Percentiles rank a stretch among this genome's conserved stretches.
These are phyloP conservation scores for Helostoma temminkii DNA, from an alignment of 2,797 vertebrate genomes.

Conservation along the genomic window DNA sequence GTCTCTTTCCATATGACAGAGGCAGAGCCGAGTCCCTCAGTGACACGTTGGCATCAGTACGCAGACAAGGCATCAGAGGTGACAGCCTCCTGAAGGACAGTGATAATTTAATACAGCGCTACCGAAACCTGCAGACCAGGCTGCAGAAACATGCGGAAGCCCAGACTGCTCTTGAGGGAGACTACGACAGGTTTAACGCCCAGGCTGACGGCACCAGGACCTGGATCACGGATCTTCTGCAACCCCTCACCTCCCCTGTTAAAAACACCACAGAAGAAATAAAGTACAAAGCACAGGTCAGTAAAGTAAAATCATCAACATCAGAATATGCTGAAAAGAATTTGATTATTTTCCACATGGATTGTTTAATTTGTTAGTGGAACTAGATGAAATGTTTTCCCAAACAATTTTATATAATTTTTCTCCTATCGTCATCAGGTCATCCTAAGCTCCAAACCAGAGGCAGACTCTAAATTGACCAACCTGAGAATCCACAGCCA, in stretches of 20 bases:
- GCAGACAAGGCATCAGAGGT: conserved; percentile 82
- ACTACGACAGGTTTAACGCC: conserved; percentile 74
- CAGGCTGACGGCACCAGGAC: conserved; percentile 76
- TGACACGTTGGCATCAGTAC: conserved; percentile 82
- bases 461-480: conserved; percentile 84
- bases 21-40: conserved; percentile 80
- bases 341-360: not conserved
- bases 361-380: not conserved
- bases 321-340: not conserved
- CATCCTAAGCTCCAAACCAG: conserved; percentile 77
- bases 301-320: not conserved
- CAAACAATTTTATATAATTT: no score
- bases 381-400: not conserved
- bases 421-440: conserved; percentile 71
- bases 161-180: conserved; percentile 62
- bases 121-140: conserved; percentile 80
- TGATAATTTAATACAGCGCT: conserved; percentile 81
- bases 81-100: conserved; percentile 83
- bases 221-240: conserved; percentile 83
- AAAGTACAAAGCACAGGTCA: conserved; percentile 85
- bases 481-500: conserved; percentile 60
- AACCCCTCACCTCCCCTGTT: conserved; percentile 73
- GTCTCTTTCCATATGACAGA: conserved; percentile 60
- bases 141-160: conserved; percentile 68
- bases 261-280: conserved; percentile 73